Conservation (phyloP, 1,140 invertebrate genomes). For the Drosophila nasuta region DNA sequence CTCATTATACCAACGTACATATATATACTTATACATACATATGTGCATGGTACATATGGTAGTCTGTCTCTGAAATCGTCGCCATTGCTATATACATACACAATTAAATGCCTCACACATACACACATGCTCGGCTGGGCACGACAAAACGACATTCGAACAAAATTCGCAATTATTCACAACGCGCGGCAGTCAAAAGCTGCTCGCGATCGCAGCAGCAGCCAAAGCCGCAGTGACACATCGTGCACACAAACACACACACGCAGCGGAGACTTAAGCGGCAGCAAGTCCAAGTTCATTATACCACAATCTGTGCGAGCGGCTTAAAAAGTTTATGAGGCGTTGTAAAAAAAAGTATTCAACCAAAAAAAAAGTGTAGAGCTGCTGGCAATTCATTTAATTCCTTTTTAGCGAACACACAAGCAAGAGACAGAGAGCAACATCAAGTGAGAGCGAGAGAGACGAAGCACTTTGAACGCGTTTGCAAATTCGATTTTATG, state of each 20-base stretch:
- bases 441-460: conserved; percentile 10
- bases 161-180: conserved; percentile 80
- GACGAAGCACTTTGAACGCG: conserved; percentile 68
- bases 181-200: conserved; percentile 67
- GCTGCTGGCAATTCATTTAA: conserved; percentile 52
- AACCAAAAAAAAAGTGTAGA: conserved; percentile 43
- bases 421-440: conserved; percentile 26
- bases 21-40: conserved; percentile 32
- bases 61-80: conserved; percentile 29
- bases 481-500: conserved; percentile 64
- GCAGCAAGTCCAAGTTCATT: conserved; percentile 61
- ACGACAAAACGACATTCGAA: conserved; percentile 64
- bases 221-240: conserved; percentile 52
- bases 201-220: conserved; percentile 65
- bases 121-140: conserved; percentile 47
- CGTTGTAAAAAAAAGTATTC: conserved; percentile 49
- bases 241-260: conserved; percentile 31
- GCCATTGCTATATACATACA: conserved; percentile 44
- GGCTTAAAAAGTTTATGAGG: conserved; percentile 75
- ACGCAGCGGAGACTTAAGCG: conserved; percentile 31
- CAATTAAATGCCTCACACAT: conserved; percentile 40
- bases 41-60: conserved; percentile 42
- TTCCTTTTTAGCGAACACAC: conserved; percentile 47
- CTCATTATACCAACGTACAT: conserved; percentile 45
- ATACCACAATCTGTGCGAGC: conserved; percentile 55